Evolutionary conservation across 2,888 invertebrate species (phyloP).

Genomic region (Nymphalis urticae): DNA sequence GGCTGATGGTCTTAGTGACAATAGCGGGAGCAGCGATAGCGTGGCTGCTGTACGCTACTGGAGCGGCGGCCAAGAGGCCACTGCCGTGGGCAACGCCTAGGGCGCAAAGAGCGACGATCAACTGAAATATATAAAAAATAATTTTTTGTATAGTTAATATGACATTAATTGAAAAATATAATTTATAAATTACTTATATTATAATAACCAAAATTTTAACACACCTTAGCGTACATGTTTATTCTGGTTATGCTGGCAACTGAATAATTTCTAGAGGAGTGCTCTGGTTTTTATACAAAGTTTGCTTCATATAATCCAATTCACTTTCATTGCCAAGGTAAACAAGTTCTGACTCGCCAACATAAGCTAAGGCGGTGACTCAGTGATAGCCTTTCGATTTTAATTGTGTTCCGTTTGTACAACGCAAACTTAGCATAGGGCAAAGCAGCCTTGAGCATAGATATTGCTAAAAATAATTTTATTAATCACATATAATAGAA

Average conservation of each 20-base stretch:
- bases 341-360: slow-evolving; percentile 51
- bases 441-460: slow-evolving; percentile 14
- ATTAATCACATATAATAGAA: background rate
- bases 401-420: slow-evolving; percentile 30
- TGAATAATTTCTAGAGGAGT: slow-evolving; percentile 74
- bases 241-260: slow-evolving; percentile 74
- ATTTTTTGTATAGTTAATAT: background rate
- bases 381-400: slow-evolving; percentile 75
- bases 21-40: slow-evolving; percentile 65
- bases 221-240: slow-evolving; percentile 72
- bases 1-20: slow-evolving; percentile 63
- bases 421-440: slow-evolving; percentile 15
- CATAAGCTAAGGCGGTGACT: slow-evolving; percentile 63
- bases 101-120: slow-evolving; percentile 82
- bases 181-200: slow-evolving; percentile 23
- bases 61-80: slow-evolving; percentile 71
- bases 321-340: slow-evolving; percentile 80
- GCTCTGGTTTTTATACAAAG: slow-evolving; percentile 76
- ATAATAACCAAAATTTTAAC: slow-evolving; percentile 3
- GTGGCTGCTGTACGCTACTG: slow-evolving; percentile 74
- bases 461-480: slow-evolving; percentile 2
- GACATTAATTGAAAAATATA: background rate
- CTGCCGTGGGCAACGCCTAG: slow-evolving; percentile 83
- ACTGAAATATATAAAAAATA: slow-evolving; percentile 49
- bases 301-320: slow-evolving; percentile 60